Evolutionary conservation across 2,113 vertebrate genomes (phyloP), one percentile per base, ranked within the genome.

Genomic region (Mus pahari): DNA sequence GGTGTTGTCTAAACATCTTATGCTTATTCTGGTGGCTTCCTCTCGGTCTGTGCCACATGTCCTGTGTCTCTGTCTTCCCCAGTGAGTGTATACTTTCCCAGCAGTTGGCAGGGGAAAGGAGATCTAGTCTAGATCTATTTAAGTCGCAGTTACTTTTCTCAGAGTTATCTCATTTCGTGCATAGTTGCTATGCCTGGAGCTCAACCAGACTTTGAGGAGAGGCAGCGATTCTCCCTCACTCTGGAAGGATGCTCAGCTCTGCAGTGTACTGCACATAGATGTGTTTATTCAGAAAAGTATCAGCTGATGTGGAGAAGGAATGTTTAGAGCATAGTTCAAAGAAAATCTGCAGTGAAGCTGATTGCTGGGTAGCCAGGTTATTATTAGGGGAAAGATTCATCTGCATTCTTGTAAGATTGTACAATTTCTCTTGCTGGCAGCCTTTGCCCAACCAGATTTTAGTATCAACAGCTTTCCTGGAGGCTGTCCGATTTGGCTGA

Each of bases 41-140:
- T 98, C 78, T 90, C 90, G 97, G 70, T 94, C 91, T 12, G 82
- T 39, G 96, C 92, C 95, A 92, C 89, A 96, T 88, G 92, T 86
- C 94, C 94, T 97, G 64, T 95, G 91, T 96, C 84, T 93, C 3
- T 97, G 79, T 81, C 94, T 98, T 92, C 89, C 97, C 66, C 88
- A 93, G 39, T 95, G 95, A 98, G 92, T 98, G 82, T 9, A 1
- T 82, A 91, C 90, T 98, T 98, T 98, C 97, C 97, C 97, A 98
- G 96, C 94, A 79, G 62, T 97, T 96, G 83, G 96, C 0, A 78
- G 48, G 2, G 84, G 83, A 96, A 95, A 90, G 19, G 55, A 92
- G 78, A 89, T 91, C 92, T 93, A 88, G 86, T 71, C 71, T 82
- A 84, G 78, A 53, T 95, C 45, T 84, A 70, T 95, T 50, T 84